Conservation (phyloP, 2,797 vertebrate species). For the Peromyscus aztecus region DNA sequence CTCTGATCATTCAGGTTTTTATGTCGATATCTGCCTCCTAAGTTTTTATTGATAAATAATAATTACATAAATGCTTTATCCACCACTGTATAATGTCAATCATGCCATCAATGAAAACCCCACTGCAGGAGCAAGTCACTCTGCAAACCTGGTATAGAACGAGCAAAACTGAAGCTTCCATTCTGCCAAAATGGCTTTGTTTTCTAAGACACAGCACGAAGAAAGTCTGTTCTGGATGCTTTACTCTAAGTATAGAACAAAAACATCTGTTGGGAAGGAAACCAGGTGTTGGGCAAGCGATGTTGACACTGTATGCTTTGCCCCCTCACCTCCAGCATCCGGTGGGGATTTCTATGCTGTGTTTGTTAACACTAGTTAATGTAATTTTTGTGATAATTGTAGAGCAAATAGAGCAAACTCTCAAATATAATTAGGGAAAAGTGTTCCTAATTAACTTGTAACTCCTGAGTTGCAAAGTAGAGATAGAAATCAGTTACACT, state of each 20-base stretch:
- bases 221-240: not conserved
- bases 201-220: conserved; percentile 37
- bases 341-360: conserved; percentile 59
- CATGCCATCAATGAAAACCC: accelerated
- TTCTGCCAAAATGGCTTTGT: not conserved
- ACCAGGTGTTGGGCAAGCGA: conserved; percentile 39
- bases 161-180: not conserved
- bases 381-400: conserved; percentile 78
- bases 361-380: conserved; percentile 76
- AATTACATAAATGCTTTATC: not conserved
- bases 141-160: not conserved
- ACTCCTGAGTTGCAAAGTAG: conserved; percentile 73
- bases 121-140: accelerated
- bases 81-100: not conserved
- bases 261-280: conserved; percentile 68
- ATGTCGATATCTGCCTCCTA: not conserved
- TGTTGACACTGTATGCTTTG: conserved; percentile 56
- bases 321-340: conserved; percentile 52
- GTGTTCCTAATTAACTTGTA: conserved; percentile 84
- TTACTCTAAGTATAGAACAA: conserved; percentile 57
- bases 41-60: not conserved
- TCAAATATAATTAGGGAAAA: conserved; percentile 84
- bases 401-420: conserved; percentile 81
- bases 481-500: conserved; percentile 82
- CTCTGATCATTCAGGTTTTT: not conserved